Conservation (phyloP, 2,888 invertebrate genomes). For the Melipona beecheii region DNA sequence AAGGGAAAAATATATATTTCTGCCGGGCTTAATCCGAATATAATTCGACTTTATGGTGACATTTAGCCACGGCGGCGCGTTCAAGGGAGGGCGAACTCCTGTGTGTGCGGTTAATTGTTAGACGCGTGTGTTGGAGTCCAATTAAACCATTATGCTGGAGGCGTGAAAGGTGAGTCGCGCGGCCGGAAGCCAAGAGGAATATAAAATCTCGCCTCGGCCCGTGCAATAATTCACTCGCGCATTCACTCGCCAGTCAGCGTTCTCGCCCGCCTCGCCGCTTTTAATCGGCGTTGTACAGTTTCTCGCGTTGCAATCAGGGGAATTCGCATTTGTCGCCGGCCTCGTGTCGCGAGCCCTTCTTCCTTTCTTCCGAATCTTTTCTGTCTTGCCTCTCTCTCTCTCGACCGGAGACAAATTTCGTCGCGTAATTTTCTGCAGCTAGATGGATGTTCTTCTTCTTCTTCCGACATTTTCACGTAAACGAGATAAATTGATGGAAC, state of each 20-base stretch:
- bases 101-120: slow-evolving; percentile 73
- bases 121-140: slow-evolving; percentile 73
- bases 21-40: slow-evolving; percentile 69
- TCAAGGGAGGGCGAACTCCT: slow-evolving; percentile 53
- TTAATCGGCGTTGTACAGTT: slow-evolving; percentile 68
- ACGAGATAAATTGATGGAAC: no score
- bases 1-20: slow-evolving; percentile 61
- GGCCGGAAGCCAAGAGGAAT: slow-evolving; percentile 62
- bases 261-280: slow-evolving; percentile 65
- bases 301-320: slow-evolving; percentile 49
- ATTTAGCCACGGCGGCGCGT: slow-evolving; percentile 61
- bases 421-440: not conserved
- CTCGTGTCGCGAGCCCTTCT: slow-evolving; percentile 48
- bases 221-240: slow-evolving; percentile 73
- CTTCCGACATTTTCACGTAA: no score
- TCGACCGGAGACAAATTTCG: not conserved
- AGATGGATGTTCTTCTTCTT: not conserved
- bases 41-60: slow-evolving; percentile 75
- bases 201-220: slow-evolving; percentile 68
- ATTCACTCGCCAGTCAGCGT: slow-evolving; percentile 69
- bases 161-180: slow-evolving; percentile 48
- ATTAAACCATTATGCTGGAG: slow-evolving; percentile 76
- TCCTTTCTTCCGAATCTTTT: not conserved
- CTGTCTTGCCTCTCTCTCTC: not conserved
- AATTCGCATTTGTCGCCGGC: slow-evolving; percentile 53